These are phyloP conservation scores for Oscheius myriophilus DNA, from an alignment of 2,888 invertebrate species.

Conservation along the genomic window DNA sequence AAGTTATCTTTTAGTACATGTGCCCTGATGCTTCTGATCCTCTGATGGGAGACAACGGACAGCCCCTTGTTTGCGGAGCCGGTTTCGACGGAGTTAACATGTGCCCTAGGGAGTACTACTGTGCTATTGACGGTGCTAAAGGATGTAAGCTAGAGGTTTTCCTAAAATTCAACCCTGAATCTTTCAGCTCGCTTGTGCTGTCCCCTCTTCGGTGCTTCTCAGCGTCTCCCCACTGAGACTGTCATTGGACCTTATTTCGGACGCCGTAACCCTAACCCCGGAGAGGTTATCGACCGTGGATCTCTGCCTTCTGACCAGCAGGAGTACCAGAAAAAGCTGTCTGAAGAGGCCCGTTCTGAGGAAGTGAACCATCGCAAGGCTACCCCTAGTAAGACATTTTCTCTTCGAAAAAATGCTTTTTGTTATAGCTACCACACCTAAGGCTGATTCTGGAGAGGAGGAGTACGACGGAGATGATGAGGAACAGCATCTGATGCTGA, in stretches of 20 bases:
- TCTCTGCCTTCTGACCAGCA: conserved; percentile 50
- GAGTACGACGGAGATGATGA: conserved; percentile 44
- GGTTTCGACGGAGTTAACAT: conserved; percentile 69
- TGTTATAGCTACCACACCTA: conserved; percentile 6
- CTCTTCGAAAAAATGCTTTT: too few species aligned
- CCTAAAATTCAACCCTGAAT: neutral
- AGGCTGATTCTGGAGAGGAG: conserved; percentile 20
- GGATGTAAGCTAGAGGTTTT: conserved; percentile 36
- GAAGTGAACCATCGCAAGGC: neutral
- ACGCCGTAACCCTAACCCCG: conserved; percentile 46
- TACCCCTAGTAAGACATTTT: neutral
- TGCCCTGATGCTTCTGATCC: conserved; percentile 62
- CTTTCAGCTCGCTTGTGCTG: conserved; percentile 63
- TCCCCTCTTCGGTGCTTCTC: conserved; percentile 54
- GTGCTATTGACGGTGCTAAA: conserved; percentile 64
- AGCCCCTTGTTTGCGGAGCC: conserved; percentile 62
- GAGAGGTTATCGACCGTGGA: conserved; percentile 58
- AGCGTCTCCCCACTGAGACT: conserved; percentile 60
- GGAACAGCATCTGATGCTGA: conserved; percentile 41
- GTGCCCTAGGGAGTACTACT: conserved; percentile 69
- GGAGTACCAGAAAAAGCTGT: neutral
- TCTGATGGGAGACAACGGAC: conserved; percentile 48
- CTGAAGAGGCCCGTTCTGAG: neutral
- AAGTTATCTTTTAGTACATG: conserved; percentile 35
- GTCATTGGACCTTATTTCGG: conserved; percentile 61